These are phyloP conservation scores for Drosophila yooni DNA, from an alignment of 2,888 invertebrate genomes.

Conservation along the genomic window DNA sequence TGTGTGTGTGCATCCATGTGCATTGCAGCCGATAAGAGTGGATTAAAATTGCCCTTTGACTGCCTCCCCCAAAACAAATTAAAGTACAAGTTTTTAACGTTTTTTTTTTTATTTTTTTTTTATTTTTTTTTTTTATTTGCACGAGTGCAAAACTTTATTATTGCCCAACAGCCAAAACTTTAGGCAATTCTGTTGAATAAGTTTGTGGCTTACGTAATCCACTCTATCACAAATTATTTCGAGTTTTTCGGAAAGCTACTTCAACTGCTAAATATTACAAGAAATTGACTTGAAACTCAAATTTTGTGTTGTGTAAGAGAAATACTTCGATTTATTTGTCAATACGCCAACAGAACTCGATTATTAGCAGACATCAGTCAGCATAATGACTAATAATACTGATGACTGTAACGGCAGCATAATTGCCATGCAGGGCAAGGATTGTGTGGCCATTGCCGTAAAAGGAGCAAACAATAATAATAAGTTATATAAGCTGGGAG, in stretches of 20 bases:
- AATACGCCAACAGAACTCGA: not conserved
- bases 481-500: slow-evolving; percentile 97
- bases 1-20: slow-evolving; percentile 61
- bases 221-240: slow-evolving; percentile 7
- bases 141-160: slow-evolving; percentile 35
- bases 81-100: slow-evolving; percentile 43
- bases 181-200: slow-evolving; percentile 21
- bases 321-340: not conserved
- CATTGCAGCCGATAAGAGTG: slow-evolving; percentile 60
- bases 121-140: slow-evolving; percentile 6
- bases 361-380: not conserved
- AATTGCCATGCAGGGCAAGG: slow-evolving; percentile 98
- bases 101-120: slow-evolving; percentile 9
- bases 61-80: slow-evolving; percentile 23
- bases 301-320: not conserved
- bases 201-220: slow-evolving; percentile 4
- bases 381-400: not conserved
- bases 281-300: slow-evolving; percentile 1
- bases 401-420: slow-evolving; percentile 93
- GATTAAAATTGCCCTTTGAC: slow-evolving; percentile 25
- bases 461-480: slow-evolving; percentile 97
- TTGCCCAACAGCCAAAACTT: slow-evolving; percentile 14
- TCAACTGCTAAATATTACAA: not conserved
- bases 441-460: slow-evolving; percentile 98
- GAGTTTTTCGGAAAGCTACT: not conserved